phyloP scores from a whole-genome alignment of 2,113 vertebrate species.

The Chrysochloris asiatica region DNA sequence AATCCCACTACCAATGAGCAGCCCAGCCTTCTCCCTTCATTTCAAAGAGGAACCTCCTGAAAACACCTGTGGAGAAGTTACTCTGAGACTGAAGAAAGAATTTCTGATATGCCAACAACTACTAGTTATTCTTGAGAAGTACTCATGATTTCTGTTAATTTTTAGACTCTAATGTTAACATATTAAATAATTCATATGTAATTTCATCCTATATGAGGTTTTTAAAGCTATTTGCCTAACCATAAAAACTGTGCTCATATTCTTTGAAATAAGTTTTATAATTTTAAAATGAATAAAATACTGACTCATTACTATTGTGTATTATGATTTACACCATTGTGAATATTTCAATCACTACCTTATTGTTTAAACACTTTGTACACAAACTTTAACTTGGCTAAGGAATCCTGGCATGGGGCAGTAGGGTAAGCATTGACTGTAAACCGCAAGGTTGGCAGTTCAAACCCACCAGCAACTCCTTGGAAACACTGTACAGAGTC shows the following conservation, averaged over 20 bases:
- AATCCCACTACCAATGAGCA: constrained; percentile 7
- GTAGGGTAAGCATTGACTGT: too few species aligned
- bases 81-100: constrained; percentile 64
- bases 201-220: background rate
- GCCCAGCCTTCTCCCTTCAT: constrained; percentile 12
- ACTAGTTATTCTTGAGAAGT: constrained; percentile 58
- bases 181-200: constrained; percentile 14
- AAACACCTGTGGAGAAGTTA: constrained; percentile 74
- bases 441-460: too few species aligned
- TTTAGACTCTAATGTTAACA: constrained; percentile 57
- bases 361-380: background rate
- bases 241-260: background rate
- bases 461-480: too few species aligned
- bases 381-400: background rate
- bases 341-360: background rate
- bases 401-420: too few species aligned
- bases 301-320: background rate
- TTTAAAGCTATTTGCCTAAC: background rate
- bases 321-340: background rate
- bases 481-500: too few species aligned
- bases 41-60: background rate
- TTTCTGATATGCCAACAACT: constrained; percentile 56
- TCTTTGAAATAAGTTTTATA: background rate
- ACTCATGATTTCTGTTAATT: constrained; percentile 60
- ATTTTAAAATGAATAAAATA: constrained; percentile 33